These are phyloP conservation scores for Microplitis manilae DNA, from an alignment of 2,888 invertebrate species.

Conservation along the genomic window DNA sequence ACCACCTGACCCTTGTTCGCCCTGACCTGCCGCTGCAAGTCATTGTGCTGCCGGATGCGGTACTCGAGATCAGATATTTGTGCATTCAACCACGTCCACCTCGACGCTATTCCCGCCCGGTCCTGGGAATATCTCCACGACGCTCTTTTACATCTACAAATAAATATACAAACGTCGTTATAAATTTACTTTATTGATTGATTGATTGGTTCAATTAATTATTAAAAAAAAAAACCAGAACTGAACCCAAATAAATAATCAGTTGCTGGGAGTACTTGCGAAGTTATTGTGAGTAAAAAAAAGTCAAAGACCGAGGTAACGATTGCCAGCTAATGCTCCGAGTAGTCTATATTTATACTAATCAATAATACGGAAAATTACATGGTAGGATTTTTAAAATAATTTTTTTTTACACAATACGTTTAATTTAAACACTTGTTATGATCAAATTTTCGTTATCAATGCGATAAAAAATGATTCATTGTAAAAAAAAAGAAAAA, in stretches of 20 bases:
- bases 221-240: slow-evolving; percentile 35
- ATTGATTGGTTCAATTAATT: slow-evolving; percentile 22
- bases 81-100: slow-evolving; percentile 95
- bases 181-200: not conserved
- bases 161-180: not conserved
- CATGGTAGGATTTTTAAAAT: not conserved
- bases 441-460: not conserved
- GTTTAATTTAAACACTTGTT: not conserved
- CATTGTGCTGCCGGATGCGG: slow-evolving; percentile 89
- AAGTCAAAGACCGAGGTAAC: not conserved
- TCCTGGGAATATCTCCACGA: slow-evolving; percentile 87
- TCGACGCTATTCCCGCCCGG: slow-evolving; percentile 85
- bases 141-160: slow-evolving; percentile 82
- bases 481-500: not conserved
- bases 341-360: slow-evolving; percentile 10
- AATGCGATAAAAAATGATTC: not conserved
- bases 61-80: slow-evolving; percentile 94
- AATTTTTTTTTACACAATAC: not conserved
- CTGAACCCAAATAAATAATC: slow-evolving; percentile 56
- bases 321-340: slow-evolving; percentile 3
- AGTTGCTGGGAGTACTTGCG: slow-evolving; percentile 43
- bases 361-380: slow-evolving; percentile 14
- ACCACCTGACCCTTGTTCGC: slow-evolving; percentile 77
- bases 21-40: slow-evolving; percentile 81
- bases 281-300: not conserved